Evolutionary conservation across 1,140 invertebrate genomes (phyloP), one percentile per base, ranked within the genome.

Genomic region (Caenorhabditis tropicalis): DNA sequence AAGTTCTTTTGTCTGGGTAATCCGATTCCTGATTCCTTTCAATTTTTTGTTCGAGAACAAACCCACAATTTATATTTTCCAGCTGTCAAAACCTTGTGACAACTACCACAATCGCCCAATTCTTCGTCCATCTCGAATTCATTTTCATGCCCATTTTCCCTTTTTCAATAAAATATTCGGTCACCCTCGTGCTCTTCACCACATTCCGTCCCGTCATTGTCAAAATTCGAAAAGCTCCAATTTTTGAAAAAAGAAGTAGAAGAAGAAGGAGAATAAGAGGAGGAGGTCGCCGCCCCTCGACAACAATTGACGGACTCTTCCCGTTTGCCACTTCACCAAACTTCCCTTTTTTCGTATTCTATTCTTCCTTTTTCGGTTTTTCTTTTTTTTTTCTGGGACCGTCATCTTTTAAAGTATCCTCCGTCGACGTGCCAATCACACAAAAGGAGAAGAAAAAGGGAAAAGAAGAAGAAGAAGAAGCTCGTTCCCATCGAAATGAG

Each of bases 261-360:
- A 27, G 15, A 43, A 10, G 53, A 74, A 74, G 43, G 36, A 46
- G 24, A 36, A 31, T 19, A 2, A 58, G 53, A 24, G 7, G 15
- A 43, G 2, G 53, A 56, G 21, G 29, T 36, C n/a, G 58, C 43
- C 65, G 65, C 65, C 65, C 43, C 65, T 74, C 65, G 65, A 74
- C 65, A 74, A 43, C 65, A 74, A 74, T 74, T 74, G 65, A 74
- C 65, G 65, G 65, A 74, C 65, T 43, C 65, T 74, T 74, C 65
- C 65, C 65, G 36, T 74, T 39, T 74, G 65, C 65, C 65, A 74
- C 65, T 74, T 74, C 65, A 74, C 65, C 65, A 74, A 74, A 74
- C 65, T 74, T 74, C 43, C 58, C 58, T 65, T 65, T 60, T 29
- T 65, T 65, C 58, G 1, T 65, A 56, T 56, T 56, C 53, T 65